Percentiles rank a stretch among this genome's conserved stretches.
These are phyloP conservation scores for Catocala nupta DNA, from an alignment of 2,888 invertebrate genomes.

Conservation along the genomic window DNA sequence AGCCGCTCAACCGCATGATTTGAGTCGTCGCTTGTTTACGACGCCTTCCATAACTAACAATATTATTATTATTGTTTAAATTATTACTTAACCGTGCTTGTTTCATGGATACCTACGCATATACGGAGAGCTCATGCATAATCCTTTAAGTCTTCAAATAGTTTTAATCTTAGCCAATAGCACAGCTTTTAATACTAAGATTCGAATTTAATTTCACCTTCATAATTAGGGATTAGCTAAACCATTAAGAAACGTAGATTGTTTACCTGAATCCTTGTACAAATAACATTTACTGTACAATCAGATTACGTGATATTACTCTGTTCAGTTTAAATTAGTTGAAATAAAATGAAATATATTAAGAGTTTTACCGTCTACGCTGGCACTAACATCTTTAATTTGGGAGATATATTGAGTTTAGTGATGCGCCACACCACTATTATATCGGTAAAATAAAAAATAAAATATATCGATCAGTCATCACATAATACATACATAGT, in stretches of 20 bases:
- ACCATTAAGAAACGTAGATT: constrained; percentile 16
- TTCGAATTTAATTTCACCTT: constrained; percentile 17
- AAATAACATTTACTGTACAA: constrained; percentile 27
- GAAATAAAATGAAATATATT: constrained; percentile 40
- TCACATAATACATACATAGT: too few relatives aligned
- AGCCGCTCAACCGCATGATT: too few relatives aligned
- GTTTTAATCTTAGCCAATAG: background rate
- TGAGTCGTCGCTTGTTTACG: too few relatives aligned
- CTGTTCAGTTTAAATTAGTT: constrained; percentile 34
- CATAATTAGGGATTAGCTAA: constrained; percentile 12
- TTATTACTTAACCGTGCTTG: too few relatives aligned
- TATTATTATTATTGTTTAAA: too few relatives aligned
- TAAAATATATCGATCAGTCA: background rate
- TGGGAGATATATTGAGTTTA: constrained; percentile 34
- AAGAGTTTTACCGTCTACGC: constrained; percentile 28
- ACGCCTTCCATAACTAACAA: too few relatives aligned
- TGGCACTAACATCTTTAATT: constrained; percentile 45
- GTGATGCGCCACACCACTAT: constrained; percentile 27
- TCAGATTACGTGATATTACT: constrained; percentile 38
- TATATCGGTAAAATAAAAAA: background rate
- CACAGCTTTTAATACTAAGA: background rate
- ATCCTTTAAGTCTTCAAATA: too few relatives aligned
- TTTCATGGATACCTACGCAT: too few relatives aligned
- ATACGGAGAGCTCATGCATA: too few relatives aligned
- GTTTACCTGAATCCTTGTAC: background rate